Conservation (phyloP, 2,888 invertebrate genomes). For the Limnephilus lunatus region DNA sequence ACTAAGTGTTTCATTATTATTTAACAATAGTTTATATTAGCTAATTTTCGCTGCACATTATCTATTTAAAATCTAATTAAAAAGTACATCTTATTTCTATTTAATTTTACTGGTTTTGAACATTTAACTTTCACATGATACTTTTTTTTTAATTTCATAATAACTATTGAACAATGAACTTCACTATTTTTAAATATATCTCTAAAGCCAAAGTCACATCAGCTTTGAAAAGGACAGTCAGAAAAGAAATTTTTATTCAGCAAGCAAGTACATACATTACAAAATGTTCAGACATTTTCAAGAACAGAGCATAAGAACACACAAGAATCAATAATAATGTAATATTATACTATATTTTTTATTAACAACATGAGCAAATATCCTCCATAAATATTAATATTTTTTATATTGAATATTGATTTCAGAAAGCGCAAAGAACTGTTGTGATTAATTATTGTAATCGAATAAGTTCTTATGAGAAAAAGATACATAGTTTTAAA, state of each 20-base stretch:
- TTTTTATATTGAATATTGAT: neutral
- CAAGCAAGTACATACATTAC: neutral
- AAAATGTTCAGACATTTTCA: neutral
- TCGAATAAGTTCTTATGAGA: neutral
- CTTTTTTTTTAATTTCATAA: neutral
- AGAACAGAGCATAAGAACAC: neutral
- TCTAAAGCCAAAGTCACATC: neutral
- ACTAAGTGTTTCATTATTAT: too few relatives aligned
- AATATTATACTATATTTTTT: neutral
- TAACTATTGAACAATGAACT: neutral
- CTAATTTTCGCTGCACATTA: neutral
- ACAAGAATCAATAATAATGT: neutral
- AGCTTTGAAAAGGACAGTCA: neutral
- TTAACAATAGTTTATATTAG: neutral
- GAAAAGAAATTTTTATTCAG: neutral
- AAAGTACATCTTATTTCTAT: neutral
- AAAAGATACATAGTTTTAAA: neutral
- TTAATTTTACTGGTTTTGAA: neutral
- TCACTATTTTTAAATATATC: neutral
- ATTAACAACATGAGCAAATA: neutral
- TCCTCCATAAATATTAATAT: neutral
- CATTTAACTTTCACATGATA: neutral
- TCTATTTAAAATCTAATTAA: neutral
- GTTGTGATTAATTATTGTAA: neutral
- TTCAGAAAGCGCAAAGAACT: neutral